Evolutionary conservation across 2,113 vertebrate species (phyloP).

Genomic region (Okapia johnstoni): DNA sequence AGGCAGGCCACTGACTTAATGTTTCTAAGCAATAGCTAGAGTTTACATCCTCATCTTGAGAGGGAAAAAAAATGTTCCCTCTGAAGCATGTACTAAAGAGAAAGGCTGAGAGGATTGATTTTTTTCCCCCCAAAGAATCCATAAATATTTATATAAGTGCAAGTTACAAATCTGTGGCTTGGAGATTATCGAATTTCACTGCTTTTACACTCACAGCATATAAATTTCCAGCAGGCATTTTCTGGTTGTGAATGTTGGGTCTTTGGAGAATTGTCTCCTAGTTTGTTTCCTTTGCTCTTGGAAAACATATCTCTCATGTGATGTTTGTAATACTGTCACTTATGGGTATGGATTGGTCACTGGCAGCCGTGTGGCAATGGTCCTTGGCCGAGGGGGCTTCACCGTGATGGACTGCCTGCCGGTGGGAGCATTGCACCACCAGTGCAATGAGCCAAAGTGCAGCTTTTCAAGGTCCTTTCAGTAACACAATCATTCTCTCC

Average conservation of each 20-base stretch:
- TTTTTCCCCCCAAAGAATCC: conserved; percentile 67
- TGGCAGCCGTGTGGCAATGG: conserved; percentile 62
- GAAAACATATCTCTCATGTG: conserved; percentile 55
- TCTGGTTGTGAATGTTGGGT: conserved; percentile 63
- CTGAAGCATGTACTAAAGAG: conserved; percentile 39
- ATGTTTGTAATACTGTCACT: conserved; percentile 58
- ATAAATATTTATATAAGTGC: conserved; percentile 81
- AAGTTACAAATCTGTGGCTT: conserved; percentile 82
- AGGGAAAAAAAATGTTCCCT: background rate
- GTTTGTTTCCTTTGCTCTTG: conserved; percentile 57
- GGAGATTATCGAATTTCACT: conserved; percentile 80
- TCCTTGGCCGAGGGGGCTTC: conserved; percentile 57
- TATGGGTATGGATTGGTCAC: conserved; percentile 54
- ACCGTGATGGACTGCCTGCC: conserved; percentile 55
- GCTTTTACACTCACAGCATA: conserved; percentile 70
- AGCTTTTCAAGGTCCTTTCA: conserved; percentile 58
- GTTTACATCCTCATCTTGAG: conserved; percentile 34
- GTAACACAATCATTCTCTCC: conserved; percentile 27
- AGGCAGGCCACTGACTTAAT: conserved; percentile 38
- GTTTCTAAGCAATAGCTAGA: conserved; percentile 43
- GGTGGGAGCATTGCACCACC: background rate
- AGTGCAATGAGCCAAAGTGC: background rate
- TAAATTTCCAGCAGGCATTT: conserved; percentile 75
- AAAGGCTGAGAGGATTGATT: conserved; percentile 68
- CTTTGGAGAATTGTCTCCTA: conserved; percentile 70